Conservation (phyloP, 1,140 invertebrate species). For the Drosophila arawakana region DNA sequence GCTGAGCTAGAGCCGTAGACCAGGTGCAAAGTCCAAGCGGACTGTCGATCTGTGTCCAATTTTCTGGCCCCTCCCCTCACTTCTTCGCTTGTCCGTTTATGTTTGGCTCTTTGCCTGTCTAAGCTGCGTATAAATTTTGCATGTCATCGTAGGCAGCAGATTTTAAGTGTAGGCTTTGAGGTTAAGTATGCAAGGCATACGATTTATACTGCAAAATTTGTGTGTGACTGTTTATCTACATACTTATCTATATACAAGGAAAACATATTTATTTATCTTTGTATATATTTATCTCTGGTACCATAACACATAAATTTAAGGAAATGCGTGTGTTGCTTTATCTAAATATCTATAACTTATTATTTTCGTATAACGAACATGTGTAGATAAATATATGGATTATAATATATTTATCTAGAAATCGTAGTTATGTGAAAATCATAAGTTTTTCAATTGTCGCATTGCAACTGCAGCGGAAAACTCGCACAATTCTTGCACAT, state of each 20-base stretch:
- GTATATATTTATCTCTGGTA: not conserved
- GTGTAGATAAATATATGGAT: too few relatives aligned
- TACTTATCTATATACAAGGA: not conserved
- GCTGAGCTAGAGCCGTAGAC: constrained; percentile 18
- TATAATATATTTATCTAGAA: constrained; percentile 14
- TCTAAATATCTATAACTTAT: too few relatives aligned
- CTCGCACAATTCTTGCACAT: constrained; percentile 37
- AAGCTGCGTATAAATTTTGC: constrained; percentile 70
- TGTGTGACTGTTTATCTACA: not conserved
- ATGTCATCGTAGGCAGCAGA: constrained; percentile 59
- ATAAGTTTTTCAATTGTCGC: constrained; percentile 62
- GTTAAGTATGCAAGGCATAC: constrained; percentile 16
- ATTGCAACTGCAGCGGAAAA: constrained; percentile 35
- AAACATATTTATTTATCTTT: not conserved
- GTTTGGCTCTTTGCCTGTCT: constrained; percentile 28
- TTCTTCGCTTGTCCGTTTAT: not conserved
- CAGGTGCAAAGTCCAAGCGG: constrained; percentile 22
- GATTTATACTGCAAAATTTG: not conserved
- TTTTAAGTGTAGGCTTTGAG: constrained; percentile 37
- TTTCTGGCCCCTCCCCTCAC: not conserved
- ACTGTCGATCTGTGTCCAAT: constrained; percentile 35
- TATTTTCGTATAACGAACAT: too few relatives aligned
- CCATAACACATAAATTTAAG: not conserved
- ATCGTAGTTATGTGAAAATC: constrained; percentile 20
- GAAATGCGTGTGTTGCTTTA: too few relatives aligned